Base-by-base conservation (phyloP, 2,888 invertebrate genomes). In the Temnothorax unifasciatus region DNA sequence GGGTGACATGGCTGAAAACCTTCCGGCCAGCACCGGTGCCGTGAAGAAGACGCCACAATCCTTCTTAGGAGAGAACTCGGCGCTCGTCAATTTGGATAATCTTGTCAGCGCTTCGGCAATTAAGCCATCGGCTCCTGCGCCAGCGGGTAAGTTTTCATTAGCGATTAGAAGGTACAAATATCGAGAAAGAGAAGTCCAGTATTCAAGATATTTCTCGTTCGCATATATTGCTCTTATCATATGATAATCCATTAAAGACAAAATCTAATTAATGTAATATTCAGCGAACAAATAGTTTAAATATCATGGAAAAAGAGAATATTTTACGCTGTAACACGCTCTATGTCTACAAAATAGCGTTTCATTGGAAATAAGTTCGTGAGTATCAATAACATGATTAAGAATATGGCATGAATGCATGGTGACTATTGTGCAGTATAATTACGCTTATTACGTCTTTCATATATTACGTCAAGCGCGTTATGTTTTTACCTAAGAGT, bases 51-150 rank as follows among this genome's bases (percentile, higher is more conserved):
- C 99, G 75, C 99, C 99, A 3, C 98, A 98, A 91, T 97, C 98
- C 92, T 99, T 99, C 96, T 97, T 99, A 77, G 99, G 99, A 64
- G 99, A 99, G 95, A 99, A 99, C 96, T 99, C 99, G 15, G 97
- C 97, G 91, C 96, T 99, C 92, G 99, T 99, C 88, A 99, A 99
- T 96, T 96, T 99, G 95, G 99, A 99, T 96, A 98, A 99, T 95
- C 96, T 99, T 94, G 98, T 99, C 92, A 97, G 96, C 79, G 95
- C 96, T 50, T 95, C 95, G 69, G 89, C 95, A 77, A 93, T 95
- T 86, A 95, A 95, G 88, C 92, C 94, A 81, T 89, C 94, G 34
- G 90, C 94, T 34, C 95, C 95, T 77, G 91, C 94, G 84, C 94
- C 96, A 91, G 96, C 96, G 86, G 95, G 96, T 96, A 94, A 71